Conservation (phyloP, 2,888 invertebrate species). For the Azorinus chamasolen region DNA sequence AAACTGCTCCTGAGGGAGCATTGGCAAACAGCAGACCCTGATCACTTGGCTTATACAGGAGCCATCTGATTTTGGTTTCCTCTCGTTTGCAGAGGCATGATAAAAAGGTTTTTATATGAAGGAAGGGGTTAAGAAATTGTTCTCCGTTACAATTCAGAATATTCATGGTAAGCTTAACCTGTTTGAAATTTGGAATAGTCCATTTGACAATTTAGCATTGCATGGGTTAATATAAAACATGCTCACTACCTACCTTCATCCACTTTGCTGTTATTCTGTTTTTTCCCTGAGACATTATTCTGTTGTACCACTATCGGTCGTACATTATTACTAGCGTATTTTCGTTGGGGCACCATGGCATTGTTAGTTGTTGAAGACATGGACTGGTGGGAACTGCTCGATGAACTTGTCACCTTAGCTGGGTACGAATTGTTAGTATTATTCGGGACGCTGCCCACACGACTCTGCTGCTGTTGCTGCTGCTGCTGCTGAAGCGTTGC, state of each 20-base stretch:
- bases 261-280: constrained; percentile 56
- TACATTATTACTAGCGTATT: constrained; percentile 63
- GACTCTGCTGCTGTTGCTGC: constrained; percentile 41
- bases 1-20: no score
- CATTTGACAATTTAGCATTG: no score
- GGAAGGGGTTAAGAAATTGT: no score
- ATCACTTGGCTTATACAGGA: no score
- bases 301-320: constrained; percentile 68
- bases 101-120: no score
- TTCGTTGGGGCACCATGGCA: constrained; percentile 62
- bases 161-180: no score
- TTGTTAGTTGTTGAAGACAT: constrained; percentile 49
- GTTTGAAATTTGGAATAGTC: no score
- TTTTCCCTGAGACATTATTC: constrained; percentile 65
- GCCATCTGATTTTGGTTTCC: no score
- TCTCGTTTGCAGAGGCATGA: no score
- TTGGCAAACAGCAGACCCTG: no score
- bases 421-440: constrained; percentile 58
- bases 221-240: no score
- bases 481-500: constrained; percentile 64
- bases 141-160: no score
- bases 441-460: constrained; percentile 43
- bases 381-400: constrained; percentile 48
- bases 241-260: constrained; percentile 49
- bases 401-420: constrained; percentile 41